Evolutionary conservation across 2,888 invertebrate genomes (phyloP), one percentile per base, ranked within the genome.

Genomic region (Lomographa bimaculata): DNA sequence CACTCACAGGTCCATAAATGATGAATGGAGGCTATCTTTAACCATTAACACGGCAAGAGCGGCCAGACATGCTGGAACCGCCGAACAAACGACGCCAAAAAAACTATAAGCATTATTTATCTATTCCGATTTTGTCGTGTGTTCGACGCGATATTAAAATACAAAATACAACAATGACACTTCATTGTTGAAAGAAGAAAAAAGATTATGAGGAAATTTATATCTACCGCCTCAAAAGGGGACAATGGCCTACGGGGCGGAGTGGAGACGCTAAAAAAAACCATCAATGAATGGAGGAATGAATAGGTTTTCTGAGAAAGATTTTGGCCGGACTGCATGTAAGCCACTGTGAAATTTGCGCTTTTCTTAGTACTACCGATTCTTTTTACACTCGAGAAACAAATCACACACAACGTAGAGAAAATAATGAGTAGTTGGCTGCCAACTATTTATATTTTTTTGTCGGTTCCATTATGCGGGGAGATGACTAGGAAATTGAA

Each of bases 111-210:
- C 70, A 72, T 84, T 83, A 84, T 85, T 85, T 84, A 84, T 85
- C 79, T 79, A 76, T 71, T 68, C 71, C 69, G 65, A 77, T 78
- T 75, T 69, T 70, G 74, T 78, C 82, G 75, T 79, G 72, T 78
- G 75, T 79, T 72, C 71, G 64, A 65, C 42, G 39, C 48, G 50
- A 75, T 81, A 84, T 87, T 85, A 85, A 83, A 86, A 84, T 85
- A 85, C 82, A 82, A 83, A 85, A 71, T 72, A 70, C 70, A 71
- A 86, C 83, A 86, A 82, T 79, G 74, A 75, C 70, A 71, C 69
- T 71, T 72, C 70, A 73, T 83, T 85, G 83, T 83, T 74, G 50
- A 47, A 43, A 45, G 49, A 44, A 37, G 37, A 70, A 70, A 70
- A 76, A 76, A 71, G 42, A 36, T 42, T 42, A 71, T 68, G 69